These are phyloP conservation scores for Drosophila formosana DNA, from an alignment of 2,888 invertebrate genomes.

Conservation along the genomic window DNA sequence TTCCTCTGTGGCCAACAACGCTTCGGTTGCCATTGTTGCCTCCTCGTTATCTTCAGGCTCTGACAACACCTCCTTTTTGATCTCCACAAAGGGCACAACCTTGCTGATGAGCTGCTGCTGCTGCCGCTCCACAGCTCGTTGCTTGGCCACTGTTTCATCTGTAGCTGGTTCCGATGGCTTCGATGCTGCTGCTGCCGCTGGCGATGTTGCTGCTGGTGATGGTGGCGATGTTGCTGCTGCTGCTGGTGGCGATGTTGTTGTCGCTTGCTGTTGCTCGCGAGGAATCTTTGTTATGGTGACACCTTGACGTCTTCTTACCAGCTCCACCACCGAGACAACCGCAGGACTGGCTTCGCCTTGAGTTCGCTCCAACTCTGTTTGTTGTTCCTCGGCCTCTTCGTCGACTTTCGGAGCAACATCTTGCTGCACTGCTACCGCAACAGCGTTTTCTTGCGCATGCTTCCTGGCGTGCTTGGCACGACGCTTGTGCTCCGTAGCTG, in stretches of 20 bases:
- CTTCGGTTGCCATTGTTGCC: neutral
- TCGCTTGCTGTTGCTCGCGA: conserved; percentile 44
- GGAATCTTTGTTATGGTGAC: conserved; percentile 82
- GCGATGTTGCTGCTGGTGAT: neutral
- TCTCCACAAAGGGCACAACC: conserved; percentile 79
- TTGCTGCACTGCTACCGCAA: neutral
- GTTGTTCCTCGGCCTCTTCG: neutral
- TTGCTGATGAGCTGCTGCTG: conserved; percentile 70
- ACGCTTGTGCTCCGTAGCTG: conserved; percentile 32
- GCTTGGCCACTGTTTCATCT: conserved; percentile 33
- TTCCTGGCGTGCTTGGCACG: conserved; percentile 61
- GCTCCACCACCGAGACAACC: conserved; percentile 68
- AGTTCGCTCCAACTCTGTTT: neutral
- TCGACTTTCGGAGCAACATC: neutral
- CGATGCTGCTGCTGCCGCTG: neutral
- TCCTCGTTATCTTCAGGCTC: conserved; percentile 71
- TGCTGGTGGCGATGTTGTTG: neutral
- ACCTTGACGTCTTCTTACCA: conserved; percentile 77
- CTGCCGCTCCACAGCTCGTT: conserved; percentile 61
- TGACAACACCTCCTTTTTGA: conserved; percentile 80
- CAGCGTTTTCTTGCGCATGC: conserved; percentile 10
- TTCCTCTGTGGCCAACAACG: neutral
- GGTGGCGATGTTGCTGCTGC: neutral
- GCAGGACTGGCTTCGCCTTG: conserved; percentile 18
- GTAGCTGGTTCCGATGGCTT: conserved; percentile 15